Evolutionary conservation across 1,140 invertebrate genomes (phyloP).

Genomic region (Pseudobourletiella spinata): DNA sequence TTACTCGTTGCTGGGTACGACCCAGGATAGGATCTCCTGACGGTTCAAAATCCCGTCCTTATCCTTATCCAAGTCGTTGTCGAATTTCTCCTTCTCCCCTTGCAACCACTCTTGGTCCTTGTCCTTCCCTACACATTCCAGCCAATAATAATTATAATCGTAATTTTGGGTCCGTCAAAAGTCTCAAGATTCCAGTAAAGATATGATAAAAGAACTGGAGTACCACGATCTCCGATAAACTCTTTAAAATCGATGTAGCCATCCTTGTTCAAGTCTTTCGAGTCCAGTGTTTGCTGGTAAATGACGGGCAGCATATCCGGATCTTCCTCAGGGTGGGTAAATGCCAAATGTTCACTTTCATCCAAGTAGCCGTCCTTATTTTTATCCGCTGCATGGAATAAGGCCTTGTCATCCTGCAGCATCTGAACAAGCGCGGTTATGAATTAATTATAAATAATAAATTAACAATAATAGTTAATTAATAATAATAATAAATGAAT

Average conservation of each 20-base stretch:
- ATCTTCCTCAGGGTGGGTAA: slow-evolving; percentile 90
- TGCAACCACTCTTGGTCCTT: slow-evolving; percentile 73
- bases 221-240: slow-evolving; percentile 65
- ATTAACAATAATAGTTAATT: too few species aligned
- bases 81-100: slow-evolving; percentile 82
- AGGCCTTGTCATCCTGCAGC: slow-evolving; percentile 64
- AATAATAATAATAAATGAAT: too few species aligned
- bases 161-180: not conserved
- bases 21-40: slow-evolving; percentile 77
- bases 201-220: slow-evolving; percentile 5
- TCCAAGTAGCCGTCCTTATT: slow-evolving; percentile 72
- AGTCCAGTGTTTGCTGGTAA: slow-evolving; percentile 66
- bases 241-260: slow-evolving; percentile 72
- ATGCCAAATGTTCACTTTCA: slow-evolving; percentile 72
- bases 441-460: too few species aligned
- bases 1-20: slow-evolving; percentile 85
- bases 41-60: slow-evolving; percentile 70
- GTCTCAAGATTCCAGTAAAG: not conserved
- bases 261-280: slow-evolving; percentile 79
- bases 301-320: slow-evolving; percentile 76
- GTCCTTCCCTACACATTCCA: slow-evolving; percentile 44
- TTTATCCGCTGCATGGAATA: slow-evolving; percentile 77
- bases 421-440: slow-evolving; percentile 42
- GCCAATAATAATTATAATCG: slow-evolving; percentile 1
- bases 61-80: slow-evolving; percentile 76